Conservation (phyloP, 2,888 invertebrate genomes). For the Lobophora halterata region DNA sequence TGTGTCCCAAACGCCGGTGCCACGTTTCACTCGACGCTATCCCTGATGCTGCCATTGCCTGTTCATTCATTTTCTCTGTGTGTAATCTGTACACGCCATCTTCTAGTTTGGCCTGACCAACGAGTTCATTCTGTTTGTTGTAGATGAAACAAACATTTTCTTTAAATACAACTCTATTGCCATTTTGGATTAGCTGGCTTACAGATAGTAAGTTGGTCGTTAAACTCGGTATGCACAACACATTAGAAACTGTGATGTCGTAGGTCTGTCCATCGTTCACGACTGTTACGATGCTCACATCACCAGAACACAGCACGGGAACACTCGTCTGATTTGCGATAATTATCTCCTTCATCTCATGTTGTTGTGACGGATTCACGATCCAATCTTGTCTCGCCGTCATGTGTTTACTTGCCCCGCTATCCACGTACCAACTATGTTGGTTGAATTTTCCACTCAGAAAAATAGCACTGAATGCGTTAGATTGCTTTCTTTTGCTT, state of each 20-base stretch:
- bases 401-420: slow-evolving; percentile 34
- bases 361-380: slow-evolving; percentile 17
- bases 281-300: slow-evolving; percentile 21
- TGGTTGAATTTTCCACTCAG: slow-evolving; percentile 31
- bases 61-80: neutral
- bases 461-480: slow-evolving; percentile 33
- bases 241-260: slow-evolving; percentile 19
- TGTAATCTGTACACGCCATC: slow-evolving; percentile 28
- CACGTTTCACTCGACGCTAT: slow-evolving; percentile 19
- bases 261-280: slow-evolving; percentile 9
- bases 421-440: slow-evolving; percentile 33
- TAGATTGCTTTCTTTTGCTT: slow-evolving; percentile 13
- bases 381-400: slow-evolving; percentile 26
- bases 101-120: slow-evolving; percentile 14
- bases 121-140: slow-evolving; percentile 11
- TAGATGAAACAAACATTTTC: slow-evolving; percentile 12
- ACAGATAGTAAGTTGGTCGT: slow-evolving; percentile 27
- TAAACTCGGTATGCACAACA: slow-evolving; percentile 32
- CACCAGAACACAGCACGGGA: slow-evolving; percentile 29
- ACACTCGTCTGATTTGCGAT: slow-evolving; percentile 31
- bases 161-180: slow-evolving; percentile 20
- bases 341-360: slow-evolving; percentile 28
- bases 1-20: slow-evolving; percentile 32
- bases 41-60: slow-evolving; percentile 1
- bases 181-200: slow-evolving; percentile 26